Base-by-base conservation (phyloP, 2,113 vertebrate species). In the Sturnus vulgaris region DNA sequence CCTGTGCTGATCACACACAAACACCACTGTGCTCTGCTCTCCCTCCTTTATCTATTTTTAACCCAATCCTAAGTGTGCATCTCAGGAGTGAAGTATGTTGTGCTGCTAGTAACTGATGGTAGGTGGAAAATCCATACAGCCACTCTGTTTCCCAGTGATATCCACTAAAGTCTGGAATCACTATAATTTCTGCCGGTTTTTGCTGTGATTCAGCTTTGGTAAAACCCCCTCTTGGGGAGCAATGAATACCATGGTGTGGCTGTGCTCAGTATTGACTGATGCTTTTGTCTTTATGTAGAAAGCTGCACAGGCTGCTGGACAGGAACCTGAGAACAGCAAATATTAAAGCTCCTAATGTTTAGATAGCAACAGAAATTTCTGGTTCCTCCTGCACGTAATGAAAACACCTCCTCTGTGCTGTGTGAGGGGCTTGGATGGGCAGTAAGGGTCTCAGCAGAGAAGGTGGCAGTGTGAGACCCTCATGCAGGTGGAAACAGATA, bases 201-300 rank as follows among this genome's bases (percentile, higher is more conserved):
- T 68, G 53, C 78, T 91, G 65, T 86, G 82, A 94, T 95, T 91
- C 88, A 82, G 5, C 73, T 72, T 89, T 44, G 80, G 65, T 73
- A 61, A 86, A 89, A 66, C 27, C 46, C 72, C 44, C 69, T 88
- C 66, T 63, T 5, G 2, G 68, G 70, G 37, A 85, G 60, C 82
- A 92, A 77, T 94, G 84, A 80, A 56, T 40, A 81, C 61, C 65
- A 16, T 21, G 57, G 56, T 5, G 18, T 63, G 76, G 24, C 71
- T 73, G 15, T 27, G 50, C 72, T 86, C 35, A 63, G 63, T 81
- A 91, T 25, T 46, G 57, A 86, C 85, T 2, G 6, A 33, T 7
- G 9, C 60, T 85, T 86, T 42, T 59, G 73, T 83, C 33, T 61
- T 55, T 73, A n/a, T 78, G 59, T 53, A 15, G 30, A 81, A 77